phyloP scores from a whole-genome alignment of 2,113 vertebrate genomes.

The Acrocephalus arundinaceus region DNA sequence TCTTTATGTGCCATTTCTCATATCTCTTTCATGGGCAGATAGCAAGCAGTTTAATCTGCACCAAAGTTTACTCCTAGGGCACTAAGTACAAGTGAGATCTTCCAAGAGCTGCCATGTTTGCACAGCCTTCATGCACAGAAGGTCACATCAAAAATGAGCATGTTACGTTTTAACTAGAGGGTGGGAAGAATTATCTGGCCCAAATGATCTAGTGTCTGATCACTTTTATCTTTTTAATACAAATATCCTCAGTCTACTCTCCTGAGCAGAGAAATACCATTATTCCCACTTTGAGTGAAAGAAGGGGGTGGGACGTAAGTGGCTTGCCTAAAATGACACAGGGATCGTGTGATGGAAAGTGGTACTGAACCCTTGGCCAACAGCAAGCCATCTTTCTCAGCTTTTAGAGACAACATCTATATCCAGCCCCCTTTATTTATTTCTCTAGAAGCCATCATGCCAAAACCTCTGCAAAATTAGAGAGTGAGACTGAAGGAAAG shows the following conservation, averaged over 20 bases:
- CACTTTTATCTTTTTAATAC: neutral
- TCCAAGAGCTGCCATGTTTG: neutral
- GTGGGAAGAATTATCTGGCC: neutral
- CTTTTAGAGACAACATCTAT: conserved; percentile 22
- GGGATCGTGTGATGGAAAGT: neutral
- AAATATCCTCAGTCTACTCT: neutral
- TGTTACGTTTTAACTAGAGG: neutral
- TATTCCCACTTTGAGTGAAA: neutral
- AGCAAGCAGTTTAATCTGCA: neutral
- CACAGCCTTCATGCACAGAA: neutral
- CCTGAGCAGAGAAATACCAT: neutral
- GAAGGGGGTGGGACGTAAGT: neutral
- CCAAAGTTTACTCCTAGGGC: neutral
- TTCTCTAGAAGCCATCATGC: conserved; percentile 19
- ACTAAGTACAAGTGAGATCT: neutral
- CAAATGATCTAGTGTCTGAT: neutral
- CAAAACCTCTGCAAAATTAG: conserved; percentile 62
- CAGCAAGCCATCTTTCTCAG: neutral
- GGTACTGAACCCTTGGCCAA: neutral
- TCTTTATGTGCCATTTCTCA: fast-evolving
- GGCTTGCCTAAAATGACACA: neutral
- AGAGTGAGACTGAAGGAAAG: conserved; percentile 43
- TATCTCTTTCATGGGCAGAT: neutral
- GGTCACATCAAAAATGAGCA: neutral
- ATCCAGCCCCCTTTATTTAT: conserved; percentile 53